A percentile compares a stretch with the other conserved stretches of the same genome.
Evolutionary conservation across 2,797 vertebrate species (phyloP).

Genomic region (Phyllotis vaccarum): DNA sequence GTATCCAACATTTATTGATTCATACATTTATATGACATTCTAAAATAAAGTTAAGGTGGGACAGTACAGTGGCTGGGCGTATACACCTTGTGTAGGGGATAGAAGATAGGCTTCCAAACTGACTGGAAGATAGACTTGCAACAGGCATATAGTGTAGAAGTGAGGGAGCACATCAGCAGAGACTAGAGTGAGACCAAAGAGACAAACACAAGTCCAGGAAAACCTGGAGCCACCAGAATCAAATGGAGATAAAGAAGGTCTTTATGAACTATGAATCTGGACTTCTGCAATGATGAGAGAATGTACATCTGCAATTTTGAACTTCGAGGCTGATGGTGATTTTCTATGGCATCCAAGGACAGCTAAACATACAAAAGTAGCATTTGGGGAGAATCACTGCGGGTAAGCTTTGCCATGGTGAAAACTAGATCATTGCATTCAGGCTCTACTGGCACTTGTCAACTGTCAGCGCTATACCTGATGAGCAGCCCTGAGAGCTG

Average conservation of each 20-base stretch:
- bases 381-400: rapidly evolving
- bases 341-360: not conserved
- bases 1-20: not conserved
- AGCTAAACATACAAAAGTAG: rapidly evolving
- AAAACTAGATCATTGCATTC: not conserved
- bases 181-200: rapidly evolving
- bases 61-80: too few species aligned
- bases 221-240: rapidly evolving
- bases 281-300: too few species aligned
- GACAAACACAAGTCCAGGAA: rapidly evolving
- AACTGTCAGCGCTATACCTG: rapidly evolving
- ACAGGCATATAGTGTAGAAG: rapidly evolving
- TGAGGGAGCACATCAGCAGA: rapidly evolving
- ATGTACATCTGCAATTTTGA: not conserved
- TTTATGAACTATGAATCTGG: rapidly evolving
- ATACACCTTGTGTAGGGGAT: rapidly evolving
- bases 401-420: not conserved
- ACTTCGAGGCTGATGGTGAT: not conserved
- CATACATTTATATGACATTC: rapidly evolving
- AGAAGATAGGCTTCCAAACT: rapidly evolving
- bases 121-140: too few species aligned
- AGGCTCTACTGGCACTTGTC: too few species aligned
- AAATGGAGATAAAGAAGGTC: rapidly evolving
- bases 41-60: rapidly evolving
- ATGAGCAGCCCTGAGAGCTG: rapidly evolving